Evolutionary conservation across 2,797 vertebrate genomes (phyloP).

Genomic region (Muscicapa comitata): DNA sequence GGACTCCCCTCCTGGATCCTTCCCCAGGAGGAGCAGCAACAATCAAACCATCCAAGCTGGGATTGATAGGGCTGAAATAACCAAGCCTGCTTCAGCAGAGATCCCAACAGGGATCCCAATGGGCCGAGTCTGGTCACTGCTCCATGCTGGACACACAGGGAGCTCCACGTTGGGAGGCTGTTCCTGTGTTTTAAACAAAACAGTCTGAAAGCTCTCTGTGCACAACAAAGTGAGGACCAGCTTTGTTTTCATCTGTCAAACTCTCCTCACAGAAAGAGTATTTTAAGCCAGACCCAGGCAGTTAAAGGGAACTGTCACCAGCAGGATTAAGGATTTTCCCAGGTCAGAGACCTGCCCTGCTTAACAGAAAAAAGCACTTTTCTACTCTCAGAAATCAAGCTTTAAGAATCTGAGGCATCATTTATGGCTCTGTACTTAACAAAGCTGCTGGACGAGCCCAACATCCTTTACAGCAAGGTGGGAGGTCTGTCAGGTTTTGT

Average conservation of each 20-base stretch:
- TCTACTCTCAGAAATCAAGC: constrained; percentile 12
- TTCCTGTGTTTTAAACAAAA: not conserved
- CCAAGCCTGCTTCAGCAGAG: not conserved
- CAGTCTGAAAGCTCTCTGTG: not conserved
- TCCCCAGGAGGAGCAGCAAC: not conserved
- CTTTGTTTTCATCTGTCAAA: not conserved
- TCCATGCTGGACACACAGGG: not conserved
- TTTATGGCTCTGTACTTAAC: not conserved
- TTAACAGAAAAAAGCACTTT: constrained; percentile 40
- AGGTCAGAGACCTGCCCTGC: constrained; percentile 43
- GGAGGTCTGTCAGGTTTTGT: not conserved
- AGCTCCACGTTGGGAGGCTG: not conserved
- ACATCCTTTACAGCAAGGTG: not conserved
- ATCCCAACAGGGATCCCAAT: not conserved
- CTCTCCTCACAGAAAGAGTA: not conserved
- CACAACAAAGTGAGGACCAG: not conserved
- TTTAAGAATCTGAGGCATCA: not conserved
- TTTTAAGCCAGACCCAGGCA: constrained; percentile 37
- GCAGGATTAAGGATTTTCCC: constrained; percentile 53
- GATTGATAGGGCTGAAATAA: not conserved
- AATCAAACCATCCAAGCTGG: not conserved
- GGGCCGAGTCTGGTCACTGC: not conserved
- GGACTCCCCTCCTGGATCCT: not conserved
- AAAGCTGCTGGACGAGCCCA: not conserved
- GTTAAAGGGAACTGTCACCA: constrained; percentile 35